A percentile compares a stretch with the other conserved stretches of the same genome.
Conservation (phyloP, 2,888 invertebrate species). For the Amiota mariae region DNA sequence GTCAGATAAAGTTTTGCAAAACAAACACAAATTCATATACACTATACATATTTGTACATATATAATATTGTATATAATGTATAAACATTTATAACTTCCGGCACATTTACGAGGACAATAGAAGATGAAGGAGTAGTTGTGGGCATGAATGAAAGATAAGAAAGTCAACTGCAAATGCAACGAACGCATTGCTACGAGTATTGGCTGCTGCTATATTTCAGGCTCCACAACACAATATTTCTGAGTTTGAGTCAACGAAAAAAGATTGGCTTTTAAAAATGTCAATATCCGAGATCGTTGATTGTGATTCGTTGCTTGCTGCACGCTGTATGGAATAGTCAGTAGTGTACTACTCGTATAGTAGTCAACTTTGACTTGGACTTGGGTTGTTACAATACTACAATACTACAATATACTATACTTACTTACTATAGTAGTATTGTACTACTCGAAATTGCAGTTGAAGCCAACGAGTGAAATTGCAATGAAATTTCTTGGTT, state of each 20-base stretch:
- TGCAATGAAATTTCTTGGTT: constrained; percentile 55
- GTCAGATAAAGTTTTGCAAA: constrained; percentile 16
- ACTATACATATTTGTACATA: background rate
- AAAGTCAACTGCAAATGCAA: constrained; percentile 28
- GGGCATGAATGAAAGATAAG: background rate
- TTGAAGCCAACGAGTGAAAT: constrained; percentile 42
- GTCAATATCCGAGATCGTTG: constrained; percentile 53
- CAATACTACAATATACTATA: too few relatives aligned
- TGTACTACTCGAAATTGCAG: too few relatives aligned
- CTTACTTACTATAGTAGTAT: too few relatives aligned
- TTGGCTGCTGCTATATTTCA: too few relatives aligned
- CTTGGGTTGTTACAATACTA: background rate
- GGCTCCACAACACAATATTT: too few relatives aligned
- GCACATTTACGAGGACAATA: background rate
- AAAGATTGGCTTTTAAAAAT: constrained; percentile 65
- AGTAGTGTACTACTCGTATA: too few relatives aligned
- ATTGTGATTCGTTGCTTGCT: background rate
- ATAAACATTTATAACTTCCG: constrained; percentile 8
- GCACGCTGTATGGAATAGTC: too few relatives aligned
- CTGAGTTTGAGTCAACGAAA: background rate
- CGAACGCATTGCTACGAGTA: constrained; percentile 28
- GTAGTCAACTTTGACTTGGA: too few relatives aligned
- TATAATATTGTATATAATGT: background rate
- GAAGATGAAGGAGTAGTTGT: background rate
- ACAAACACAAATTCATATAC: background rate